Evolutionary conservation across 2,797 vertebrate genomes (phyloP).

Genomic region (Adrianichthys oophorus): DNA sequence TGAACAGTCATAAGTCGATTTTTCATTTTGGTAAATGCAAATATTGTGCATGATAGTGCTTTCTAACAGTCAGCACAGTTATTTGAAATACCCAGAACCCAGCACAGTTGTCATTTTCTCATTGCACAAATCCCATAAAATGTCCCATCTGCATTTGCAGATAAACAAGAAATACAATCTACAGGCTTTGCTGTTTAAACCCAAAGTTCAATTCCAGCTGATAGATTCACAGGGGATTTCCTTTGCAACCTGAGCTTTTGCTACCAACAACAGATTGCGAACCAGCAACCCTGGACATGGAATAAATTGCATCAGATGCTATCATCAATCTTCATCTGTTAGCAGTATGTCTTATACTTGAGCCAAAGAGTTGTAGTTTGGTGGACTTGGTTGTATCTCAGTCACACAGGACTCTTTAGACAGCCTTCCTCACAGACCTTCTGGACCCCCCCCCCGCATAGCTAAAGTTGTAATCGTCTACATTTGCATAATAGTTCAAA

Average conservation of each 20-base stretch:
- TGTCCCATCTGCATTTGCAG: constrained; percentile 59
- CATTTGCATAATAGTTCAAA: no score
- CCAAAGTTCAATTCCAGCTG: constrained; percentile 47
- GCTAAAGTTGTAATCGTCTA: constrained; percentile 18
- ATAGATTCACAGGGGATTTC: constrained; percentile 64
- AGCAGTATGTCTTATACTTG: constrained; percentile 56
- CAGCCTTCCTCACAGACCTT: constrained; percentile 31
- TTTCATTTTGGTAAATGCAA: constrained; percentile 6
- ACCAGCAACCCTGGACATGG: constrained; percentile 61
- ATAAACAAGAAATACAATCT: constrained; percentile 60
- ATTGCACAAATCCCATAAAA: constrained; percentile 19
- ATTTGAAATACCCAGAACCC: constrained; percentile 18
- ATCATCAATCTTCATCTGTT: constrained; percentile 72
- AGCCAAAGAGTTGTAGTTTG: constrained; percentile 44
- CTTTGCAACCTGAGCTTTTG: constrained; percentile 55
- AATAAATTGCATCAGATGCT: constrained; percentile 75
- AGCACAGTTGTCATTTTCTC: constrained; percentile 19
- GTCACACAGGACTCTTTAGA: constrained; percentile 53
- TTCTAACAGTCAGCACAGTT: constrained; percentile 16
- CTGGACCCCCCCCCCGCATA: constrained; percentile 23
- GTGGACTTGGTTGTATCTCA: constrained; percentile 57
- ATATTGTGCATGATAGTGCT: constrained; percentile 8
- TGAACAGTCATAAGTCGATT: not conserved
- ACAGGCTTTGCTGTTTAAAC: constrained; percentile 39
- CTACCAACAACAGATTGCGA: constrained; percentile 57